A percentile compares a stretch with the other conserved stretches of the same genome.
phyloP scores from a whole-genome alignment of 2,888 invertebrate species.

The Morpho deidamia region DNA sequence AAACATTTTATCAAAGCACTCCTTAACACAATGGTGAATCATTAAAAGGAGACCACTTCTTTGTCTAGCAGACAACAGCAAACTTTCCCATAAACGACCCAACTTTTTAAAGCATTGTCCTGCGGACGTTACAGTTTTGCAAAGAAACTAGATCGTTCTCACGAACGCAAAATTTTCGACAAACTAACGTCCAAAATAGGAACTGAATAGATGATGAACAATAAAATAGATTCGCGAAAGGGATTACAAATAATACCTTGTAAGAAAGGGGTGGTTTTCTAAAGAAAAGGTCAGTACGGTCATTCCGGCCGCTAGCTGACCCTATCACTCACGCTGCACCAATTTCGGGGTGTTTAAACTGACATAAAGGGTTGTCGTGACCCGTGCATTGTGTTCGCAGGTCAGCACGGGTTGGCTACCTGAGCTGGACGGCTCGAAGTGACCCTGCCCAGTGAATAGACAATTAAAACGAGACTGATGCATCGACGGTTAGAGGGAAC shows the following conservation, averaged over 20 bases:
- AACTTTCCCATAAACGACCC: slow-evolving; percentile 60
- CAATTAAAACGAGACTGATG: slow-evolving; percentile 72
- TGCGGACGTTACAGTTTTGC: slow-evolving; percentile 67
- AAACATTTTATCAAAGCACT: slow-evolving; percentile 63
- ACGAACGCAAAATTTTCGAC: slow-evolving; percentile 72
- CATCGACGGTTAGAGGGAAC: slow-evolving; percentile 59
- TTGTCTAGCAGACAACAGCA: slow-evolving; percentile 62
- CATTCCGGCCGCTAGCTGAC: slow-evolving; percentile 65
- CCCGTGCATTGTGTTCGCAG: slow-evolving; percentile 47
- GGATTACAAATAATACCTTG: slow-evolving; percentile 78
- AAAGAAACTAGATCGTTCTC: slow-evolving; percentile 75
- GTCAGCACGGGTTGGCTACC: slow-evolving; percentile 73
- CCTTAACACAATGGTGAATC: slow-evolving; percentile 65
- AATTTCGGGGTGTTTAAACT: slow-evolving; percentile 71
- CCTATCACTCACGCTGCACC: slow-evolving; percentile 75
- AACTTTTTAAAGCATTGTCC: slow-evolving; percentile 39
- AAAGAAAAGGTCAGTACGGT: slow-evolving; percentile 68
- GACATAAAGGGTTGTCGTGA: slow-evolving; percentile 70
- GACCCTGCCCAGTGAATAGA: slow-evolving; percentile 59
- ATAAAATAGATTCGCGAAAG: slow-evolving; percentile 79
- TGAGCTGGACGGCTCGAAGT: slow-evolving; percentile 47
- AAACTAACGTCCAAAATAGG: slow-evolving; percentile 57
- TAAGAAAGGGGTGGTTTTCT: slow-evolving; percentile 68
- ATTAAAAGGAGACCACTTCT: slow-evolving; percentile 73
- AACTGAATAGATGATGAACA: slow-evolving; percentile 58